These are phyloP conservation scores for Cepphus grylle DNA, from an alignment of 2,113 vertebrate genomes.

Conservation along the genomic window DNA sequence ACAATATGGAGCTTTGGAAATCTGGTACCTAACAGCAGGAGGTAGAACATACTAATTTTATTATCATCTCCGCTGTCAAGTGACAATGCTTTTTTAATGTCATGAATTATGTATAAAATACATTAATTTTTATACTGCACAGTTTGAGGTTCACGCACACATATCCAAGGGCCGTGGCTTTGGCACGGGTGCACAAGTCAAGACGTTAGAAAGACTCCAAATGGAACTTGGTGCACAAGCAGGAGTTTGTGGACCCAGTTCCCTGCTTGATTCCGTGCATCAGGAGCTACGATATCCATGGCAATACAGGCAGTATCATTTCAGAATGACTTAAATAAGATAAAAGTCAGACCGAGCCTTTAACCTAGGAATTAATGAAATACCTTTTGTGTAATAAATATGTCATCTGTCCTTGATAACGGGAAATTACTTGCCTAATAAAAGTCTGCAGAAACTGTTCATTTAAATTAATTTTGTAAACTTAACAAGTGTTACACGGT, in stretches of 20 bases:
- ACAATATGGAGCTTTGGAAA: background rate
- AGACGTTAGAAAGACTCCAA: background rate
- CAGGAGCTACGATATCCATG: background rate
- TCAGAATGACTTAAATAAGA: background rate
- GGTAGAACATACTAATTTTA: slow-evolving; percentile 14
- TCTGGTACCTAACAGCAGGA: background rate
- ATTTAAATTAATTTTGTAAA: slow-evolving; percentile 52
- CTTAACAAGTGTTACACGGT: background rate
- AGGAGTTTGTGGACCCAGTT: background rate
- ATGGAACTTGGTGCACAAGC: background rate
- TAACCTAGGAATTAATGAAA: background rate
- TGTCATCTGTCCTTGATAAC: background rate
- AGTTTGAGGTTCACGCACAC: slow-evolving; percentile 7
- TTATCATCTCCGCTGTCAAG: slow-evolving; percentile 39
- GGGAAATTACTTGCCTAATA: background rate
- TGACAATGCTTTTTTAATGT: slow-evolving; percentile 53
- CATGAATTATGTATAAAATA: slow-evolving; percentile 67
- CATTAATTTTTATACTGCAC: slow-evolving; percentile 32
- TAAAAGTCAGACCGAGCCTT: background rate
- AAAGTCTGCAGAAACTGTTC: slow-evolving; percentile 11
- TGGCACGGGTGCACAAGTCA: background rate
- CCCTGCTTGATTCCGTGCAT: background rate
- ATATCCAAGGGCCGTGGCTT: slow-evolving; percentile 38
- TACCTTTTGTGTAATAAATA: background rate
- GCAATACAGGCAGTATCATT: background rate